Percentiles rank a stretch among this genome's conserved stretches.
Evolutionary conservation across 1,140 invertebrate species (phyloP).

Genomic region (Ctenoplectra terminalis): DNA sequence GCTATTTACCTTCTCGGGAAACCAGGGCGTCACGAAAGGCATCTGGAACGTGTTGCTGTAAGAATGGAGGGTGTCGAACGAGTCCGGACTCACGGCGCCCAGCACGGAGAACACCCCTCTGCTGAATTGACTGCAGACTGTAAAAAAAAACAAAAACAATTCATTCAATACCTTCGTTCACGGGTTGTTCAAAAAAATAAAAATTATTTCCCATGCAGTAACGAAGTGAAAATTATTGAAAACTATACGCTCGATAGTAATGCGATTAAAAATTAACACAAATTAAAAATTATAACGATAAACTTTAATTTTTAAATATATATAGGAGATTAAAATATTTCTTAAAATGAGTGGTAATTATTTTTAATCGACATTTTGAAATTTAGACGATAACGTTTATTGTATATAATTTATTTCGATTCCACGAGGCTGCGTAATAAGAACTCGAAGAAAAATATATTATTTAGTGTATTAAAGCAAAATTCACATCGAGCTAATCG

Average conservation of each 20-base stretch:
- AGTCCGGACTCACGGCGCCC: slow-evolving; percentile 94
- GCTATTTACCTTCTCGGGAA: slow-evolving; percentile 92
- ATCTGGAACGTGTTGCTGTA: slow-evolving; percentile 98
- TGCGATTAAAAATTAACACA: not conserved
- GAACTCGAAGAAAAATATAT: no score
- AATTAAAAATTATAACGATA: not conserved
- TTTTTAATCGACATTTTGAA: not conserved
- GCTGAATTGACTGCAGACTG: slow-evolving; percentile 96
- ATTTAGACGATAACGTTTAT: not conserved
- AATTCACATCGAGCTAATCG: not conserved
- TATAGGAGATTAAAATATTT: not conserved
- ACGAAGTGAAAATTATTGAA: no score
- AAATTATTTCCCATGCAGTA: no score
- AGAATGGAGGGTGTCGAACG: slow-evolving; percentile 96
- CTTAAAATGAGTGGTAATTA: not conserved
- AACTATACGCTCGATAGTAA: no score
- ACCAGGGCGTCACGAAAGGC: slow-evolving; percentile 97
- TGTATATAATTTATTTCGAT: not conserved
- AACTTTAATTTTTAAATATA: not conserved
- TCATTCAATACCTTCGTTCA: not conserved
- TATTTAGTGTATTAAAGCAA: no score
- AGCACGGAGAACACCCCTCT: slow-evolving; percentile 95
- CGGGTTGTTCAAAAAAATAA: no score
- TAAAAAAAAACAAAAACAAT: slow-evolving; percentile 75
- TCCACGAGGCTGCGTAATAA: no score